These are phyloP conservation scores for Drosophila prostipennis DNA, from an alignment of 2,888 invertebrate species.

Conservation along the genomic window DNA sequence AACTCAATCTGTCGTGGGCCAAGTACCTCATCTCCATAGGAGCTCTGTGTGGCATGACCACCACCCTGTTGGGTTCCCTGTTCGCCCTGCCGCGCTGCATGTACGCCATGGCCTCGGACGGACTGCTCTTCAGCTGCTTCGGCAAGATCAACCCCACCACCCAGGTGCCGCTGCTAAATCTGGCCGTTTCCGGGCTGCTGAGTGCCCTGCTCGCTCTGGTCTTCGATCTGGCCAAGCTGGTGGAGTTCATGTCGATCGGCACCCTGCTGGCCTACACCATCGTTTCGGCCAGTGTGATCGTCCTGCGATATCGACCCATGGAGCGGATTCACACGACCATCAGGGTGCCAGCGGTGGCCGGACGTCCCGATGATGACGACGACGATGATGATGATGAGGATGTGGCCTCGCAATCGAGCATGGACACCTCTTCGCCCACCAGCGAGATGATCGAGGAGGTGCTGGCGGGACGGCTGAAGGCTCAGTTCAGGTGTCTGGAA, in stretches of 20 bases:
- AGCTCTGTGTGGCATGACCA: conserved; percentile 96
- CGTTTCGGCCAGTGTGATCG: conserved; percentile 95
- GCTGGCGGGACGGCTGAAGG: conserved; percentile 90
- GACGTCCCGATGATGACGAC: conserved; percentile 85
- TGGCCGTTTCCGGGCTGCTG: conserved; percentile 90
- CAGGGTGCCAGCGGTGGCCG: conserved; percentile 86
- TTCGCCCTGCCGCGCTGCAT: conserved; percentile 94
- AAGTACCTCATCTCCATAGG: conserved; percentile 93
- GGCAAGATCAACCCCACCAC: conserved; percentile 91
- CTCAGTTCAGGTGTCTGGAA: conserved; percentile 90
- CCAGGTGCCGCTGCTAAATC: conserved; percentile 91
- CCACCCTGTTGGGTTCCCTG: conserved; percentile 92
- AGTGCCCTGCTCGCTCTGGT: conserved; percentile 92
- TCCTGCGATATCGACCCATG: conserved; percentile 91
- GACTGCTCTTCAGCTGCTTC: conserved; percentile 91
- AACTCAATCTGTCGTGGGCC: conserved; percentile 91
- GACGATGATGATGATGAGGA: conserved; percentile 86
- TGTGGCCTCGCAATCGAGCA: conserved; percentile 86
- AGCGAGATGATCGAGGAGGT: conserved; percentile 86
- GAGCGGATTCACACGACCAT: conserved; percentile 83
- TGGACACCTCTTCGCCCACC: conserved; percentile 86
- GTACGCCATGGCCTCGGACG: conserved; percentile 96
- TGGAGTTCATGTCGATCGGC: conserved; percentile 97
- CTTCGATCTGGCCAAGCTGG: conserved; percentile 94
- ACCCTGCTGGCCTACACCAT: conserved; percentile 95